Conservation (phyloP, 2,113 vertebrate species). For the Canis aureus region DNA sequence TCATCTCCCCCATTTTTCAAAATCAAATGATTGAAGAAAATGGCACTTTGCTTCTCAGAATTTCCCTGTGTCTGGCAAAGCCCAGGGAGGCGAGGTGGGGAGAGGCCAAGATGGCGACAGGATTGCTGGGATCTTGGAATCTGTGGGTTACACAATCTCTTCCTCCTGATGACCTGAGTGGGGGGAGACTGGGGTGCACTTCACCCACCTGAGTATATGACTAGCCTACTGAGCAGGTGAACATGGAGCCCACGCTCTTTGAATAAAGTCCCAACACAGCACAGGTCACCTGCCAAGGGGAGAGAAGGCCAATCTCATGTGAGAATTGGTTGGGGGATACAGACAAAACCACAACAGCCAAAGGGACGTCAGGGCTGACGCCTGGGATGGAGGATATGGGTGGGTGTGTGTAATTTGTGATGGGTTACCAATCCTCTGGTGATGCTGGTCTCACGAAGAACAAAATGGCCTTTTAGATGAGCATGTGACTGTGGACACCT, state of each 20-base stretch:
- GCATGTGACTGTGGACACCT: neutral
- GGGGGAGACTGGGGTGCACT: neutral
- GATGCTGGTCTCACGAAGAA: neutral
- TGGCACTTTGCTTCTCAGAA: neutral
- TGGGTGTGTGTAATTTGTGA: neutral
- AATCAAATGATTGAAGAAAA: slow-evolving; percentile 40
- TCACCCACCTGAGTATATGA: neutral
- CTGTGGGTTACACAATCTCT: neutral
- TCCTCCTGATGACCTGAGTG: neutral
- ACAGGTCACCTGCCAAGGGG: neutral
- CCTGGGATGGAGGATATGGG: rapidly evolving
- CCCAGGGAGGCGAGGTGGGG: too few species aligned
- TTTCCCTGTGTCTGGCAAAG: neutral
- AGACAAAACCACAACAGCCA: neutral
- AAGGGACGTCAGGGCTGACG: neutral
- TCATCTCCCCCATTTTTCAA: neutral
- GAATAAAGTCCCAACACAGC: neutral
- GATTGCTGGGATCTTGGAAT: neutral
- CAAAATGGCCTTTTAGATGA: neutral
- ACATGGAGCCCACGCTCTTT: neutral
- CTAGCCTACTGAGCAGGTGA: neutral
- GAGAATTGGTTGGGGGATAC: neutral
- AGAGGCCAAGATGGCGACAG: neutral
- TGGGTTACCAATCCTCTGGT: neutral
- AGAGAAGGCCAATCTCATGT: neutral